phyloP scores from a whole-genome alignment of 2,888 invertebrate genomes.

The Drosophila borealis region DNA sequence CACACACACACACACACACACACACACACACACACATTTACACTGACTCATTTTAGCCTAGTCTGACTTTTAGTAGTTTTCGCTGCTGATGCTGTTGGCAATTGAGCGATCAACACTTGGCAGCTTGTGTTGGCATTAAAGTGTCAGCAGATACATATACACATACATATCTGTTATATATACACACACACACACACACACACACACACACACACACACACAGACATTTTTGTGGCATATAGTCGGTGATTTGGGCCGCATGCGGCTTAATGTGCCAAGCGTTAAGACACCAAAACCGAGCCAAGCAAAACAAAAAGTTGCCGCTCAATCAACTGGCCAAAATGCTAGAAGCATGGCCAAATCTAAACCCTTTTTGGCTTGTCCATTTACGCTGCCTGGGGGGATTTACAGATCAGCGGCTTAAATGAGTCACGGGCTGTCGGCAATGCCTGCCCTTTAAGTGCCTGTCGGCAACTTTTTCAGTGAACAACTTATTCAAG shows the following conservation, averaged over 20 bases:
- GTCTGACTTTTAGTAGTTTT: constrained; percentile 70
- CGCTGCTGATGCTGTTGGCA: constrained; percentile 41
- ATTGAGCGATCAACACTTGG: constrained; percentile 75
- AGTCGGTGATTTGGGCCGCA: constrained; percentile 58
- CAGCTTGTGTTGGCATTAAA: constrained; percentile 72
- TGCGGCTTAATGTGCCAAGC: constrained; percentile 63
- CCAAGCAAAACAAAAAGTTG: constrained; percentile 50
- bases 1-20: constrained; percentile 2
- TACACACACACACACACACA: constrained; percentile 14
- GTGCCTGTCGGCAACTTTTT: constrained; percentile 43
- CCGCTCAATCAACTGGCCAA: constrained; percentile 61
- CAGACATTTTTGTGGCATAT: not conserved
- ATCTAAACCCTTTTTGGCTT: constrained; percentile 37
- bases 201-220: constrained; percentile 8
- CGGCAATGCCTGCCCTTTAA: constrained; percentile 19
- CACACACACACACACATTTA: constrained; percentile 12
- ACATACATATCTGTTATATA: constrained; percentile 10
- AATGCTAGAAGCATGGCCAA: constrained; percentile 33
- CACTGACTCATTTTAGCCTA: constrained; percentile 15
- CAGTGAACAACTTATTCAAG: constrained; percentile 38
- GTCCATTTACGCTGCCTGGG: constrained; percentile 20
- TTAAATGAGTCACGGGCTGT: constrained; percentile 37
- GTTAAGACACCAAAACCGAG: constrained; percentile 38
- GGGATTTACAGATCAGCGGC: constrained; percentile 57
- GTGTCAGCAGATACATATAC: constrained; percentile 62